Evolutionary conservation across 1,140 invertebrate genomes (phyloP), one percentile per base, ranked within the genome.

Genomic region (Papilio polyxenes): DNA sequence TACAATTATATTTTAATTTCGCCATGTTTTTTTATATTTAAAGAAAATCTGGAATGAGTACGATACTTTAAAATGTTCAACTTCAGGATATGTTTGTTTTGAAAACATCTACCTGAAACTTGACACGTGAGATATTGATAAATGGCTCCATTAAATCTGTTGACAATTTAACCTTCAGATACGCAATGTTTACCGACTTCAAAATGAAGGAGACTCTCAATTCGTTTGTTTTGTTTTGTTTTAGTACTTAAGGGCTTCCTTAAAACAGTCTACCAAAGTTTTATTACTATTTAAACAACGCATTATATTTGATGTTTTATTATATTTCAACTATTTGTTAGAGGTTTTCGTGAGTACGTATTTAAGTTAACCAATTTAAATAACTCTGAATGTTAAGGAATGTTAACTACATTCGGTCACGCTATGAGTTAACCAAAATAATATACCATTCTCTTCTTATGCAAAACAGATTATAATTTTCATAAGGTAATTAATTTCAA

Each of bases 401-500:
- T 69, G 65, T 69, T 69, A 69, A 69, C 23, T 69, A 15, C 65
- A 13, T 11, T 69, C 3, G 10, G 65, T 69, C 65, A 69, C 65
- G 65, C 65, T 69, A 69, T 69, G 65, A 37, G 65, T 3, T 10
- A 37, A 13, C 5, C 23, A 31, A 0, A 4, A 4, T 69, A 31
- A 5, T 69, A n/a, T 69, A 69, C 31, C 65, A 69, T 69, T 69
- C 31, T 15, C 65, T 31, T 37, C 31, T 69, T 69, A 69, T 69
- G 65, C 65, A 69, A 69, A 69, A 37, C 31, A 17, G 5, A 69
- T 11, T 69, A 37, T 37, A 37, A 37, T 69, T 69, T 37, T 37
- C 37, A 69, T 37, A 13, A 69, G 4, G 9, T 69, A 69, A 65
- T 31, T 65, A 65, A 69, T 69, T 69, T 37, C 31, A 13, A 69